Evolutionary conservation across 2,888 invertebrate genomes (phyloP).

Genomic region (Heteromurus nitidus): DNA sequence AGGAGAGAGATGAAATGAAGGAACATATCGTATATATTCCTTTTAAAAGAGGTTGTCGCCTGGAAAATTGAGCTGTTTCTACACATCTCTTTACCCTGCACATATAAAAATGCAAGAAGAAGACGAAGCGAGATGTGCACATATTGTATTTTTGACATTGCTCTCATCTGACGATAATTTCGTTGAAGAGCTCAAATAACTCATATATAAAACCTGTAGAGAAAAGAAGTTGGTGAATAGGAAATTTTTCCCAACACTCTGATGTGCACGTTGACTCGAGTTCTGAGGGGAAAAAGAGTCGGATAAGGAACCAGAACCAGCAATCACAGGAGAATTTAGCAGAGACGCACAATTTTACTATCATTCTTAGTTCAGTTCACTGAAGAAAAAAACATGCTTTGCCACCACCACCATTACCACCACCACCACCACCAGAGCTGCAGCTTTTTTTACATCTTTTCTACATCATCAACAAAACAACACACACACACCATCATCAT

Average conservation of each 20-base stretch:
- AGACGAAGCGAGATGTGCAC: too few species aligned
- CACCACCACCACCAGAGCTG: background rate
- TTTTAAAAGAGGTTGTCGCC: background rate
- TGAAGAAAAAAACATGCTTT: background rate
- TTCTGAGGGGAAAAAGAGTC: background rate
- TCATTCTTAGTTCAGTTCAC: background rate
- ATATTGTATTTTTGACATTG: too few species aligned
- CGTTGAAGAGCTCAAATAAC: too few species aligned
- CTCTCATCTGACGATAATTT: too few species aligned
- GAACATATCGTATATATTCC: background rate
- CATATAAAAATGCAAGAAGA: background rate
- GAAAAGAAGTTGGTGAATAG: too few species aligned
- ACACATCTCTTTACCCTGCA: background rate
- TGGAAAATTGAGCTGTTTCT: background rate
- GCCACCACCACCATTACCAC: background rate
- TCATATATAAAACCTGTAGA: too few species aligned
- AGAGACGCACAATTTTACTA: slow-evolving; percentile 20
- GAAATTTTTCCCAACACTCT: too few species aligned
- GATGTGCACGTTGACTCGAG: too few species aligned
- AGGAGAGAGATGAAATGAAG: background rate
- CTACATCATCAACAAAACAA: background rate
- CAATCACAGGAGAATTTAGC: slow-evolving; percentile 30
- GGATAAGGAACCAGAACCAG: slow-evolving; percentile 41
- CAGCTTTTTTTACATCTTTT: background rate
- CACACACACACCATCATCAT: background rate